Percentiles rank a stretch among this genome's conserved stretches.
phyloP scores from a whole-genome alignment of 35 echinoderm and acorn worm genomes.

The Strongylocentrotus purpuratus region DNA sequence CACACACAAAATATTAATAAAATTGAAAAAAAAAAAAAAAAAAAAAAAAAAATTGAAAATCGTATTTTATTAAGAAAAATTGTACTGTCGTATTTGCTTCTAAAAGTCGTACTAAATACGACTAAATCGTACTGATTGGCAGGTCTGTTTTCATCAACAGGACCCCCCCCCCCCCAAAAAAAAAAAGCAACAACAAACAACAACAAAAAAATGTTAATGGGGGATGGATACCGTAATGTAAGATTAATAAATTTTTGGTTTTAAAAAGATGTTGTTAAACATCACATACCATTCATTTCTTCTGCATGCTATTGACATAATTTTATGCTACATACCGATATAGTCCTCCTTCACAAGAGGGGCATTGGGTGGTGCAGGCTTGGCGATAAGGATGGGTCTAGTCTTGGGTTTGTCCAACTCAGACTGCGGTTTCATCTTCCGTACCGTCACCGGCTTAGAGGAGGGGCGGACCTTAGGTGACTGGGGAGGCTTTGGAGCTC shows the following conservation, averaged over 20 bases:
- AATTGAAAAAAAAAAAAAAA: too few species aligned
- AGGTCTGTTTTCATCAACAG: too few species aligned
- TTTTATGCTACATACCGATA: constrained; percentile 54
- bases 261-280: background rate
- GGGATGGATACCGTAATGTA: background rate
- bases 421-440: constrained; percentile 86
- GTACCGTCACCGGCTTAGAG: constrained; percentile 66
- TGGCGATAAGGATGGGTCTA: constrained; percentile 81
- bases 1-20: too few species aligned
- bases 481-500: constrained; percentile 70
- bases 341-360: constrained; percentile 76
- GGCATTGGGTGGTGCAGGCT: constrained; percentile 87
- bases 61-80: too few species aligned
- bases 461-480: constrained; percentile 24
- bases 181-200: too few species aligned
- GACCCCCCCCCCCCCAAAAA: too few species aligned
- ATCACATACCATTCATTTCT: too few species aligned
- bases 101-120: too few species aligned
- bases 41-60: too few species aligned
- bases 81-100: too few species aligned
- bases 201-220: background rate
- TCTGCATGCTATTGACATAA: too few species aligned
- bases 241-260: background rate
- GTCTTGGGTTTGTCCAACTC: constrained; percentile 75
- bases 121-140: too few species aligned